Base-by-base conservation (phyloP, 1,140 invertebrate species). In the Spodoptera frugiperda region DNA sequence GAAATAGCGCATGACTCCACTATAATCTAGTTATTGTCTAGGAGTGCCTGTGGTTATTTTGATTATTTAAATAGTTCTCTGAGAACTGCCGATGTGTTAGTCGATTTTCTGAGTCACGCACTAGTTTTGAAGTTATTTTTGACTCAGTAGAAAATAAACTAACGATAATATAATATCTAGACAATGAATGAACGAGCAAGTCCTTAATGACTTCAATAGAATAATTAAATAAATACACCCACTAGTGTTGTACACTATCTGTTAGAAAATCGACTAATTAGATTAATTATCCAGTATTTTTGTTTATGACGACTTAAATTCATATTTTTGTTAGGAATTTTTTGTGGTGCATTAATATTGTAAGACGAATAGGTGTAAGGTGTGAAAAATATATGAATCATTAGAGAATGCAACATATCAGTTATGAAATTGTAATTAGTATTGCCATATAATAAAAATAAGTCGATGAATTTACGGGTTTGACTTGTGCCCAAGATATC, bases 291-390 rank as follows among this genome's bases (percentile, higher is more conserved):
- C 55, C 71, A 73, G 71, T 73, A 73, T 73, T 73, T 73, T 73
- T 73, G 71, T 73, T 73, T 61, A 61, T 59, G 49, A 61, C 55
- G 44, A 73, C 46, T 59, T 73, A 61, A 73, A 73, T 49, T 61
- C 71, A 73, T 73, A 73, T 73, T 73, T 73, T 73, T 73, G 71
- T 73, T 73, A 73, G 71, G 59, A 73, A 71, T 73, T 73, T 73
- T 73, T 73, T 73, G 71, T 73, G 71, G 71, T 73, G 71, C 71
- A 59, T 73, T 73, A 73, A 72, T 72, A 54, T 49, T 73, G 54
- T 73, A 61, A 73, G 71, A 21, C 17, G 55, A 61, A 14, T 73
- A 49, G 21, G 4, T 73, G 71, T 48, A n/a, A 61, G 44, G 44
- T 59, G 54, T 49, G 44, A 59, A 57, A 61, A 61, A 73, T 67